Base-by-base conservation (phyloP, 2,113 vertebrate species). In the Catharus bicknelli region DNA sequence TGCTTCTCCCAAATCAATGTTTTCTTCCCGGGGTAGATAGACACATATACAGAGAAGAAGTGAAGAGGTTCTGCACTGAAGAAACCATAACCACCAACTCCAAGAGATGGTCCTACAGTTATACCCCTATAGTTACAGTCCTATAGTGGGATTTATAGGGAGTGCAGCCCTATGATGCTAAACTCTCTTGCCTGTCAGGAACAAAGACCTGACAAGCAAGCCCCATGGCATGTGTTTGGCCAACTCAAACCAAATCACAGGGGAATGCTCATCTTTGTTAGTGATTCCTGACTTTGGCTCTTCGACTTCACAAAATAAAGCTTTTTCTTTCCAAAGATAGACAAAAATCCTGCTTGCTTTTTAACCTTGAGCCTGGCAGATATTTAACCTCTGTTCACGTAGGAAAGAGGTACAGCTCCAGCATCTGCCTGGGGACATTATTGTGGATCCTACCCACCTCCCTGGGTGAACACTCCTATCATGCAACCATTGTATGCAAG, bases 211-310 rank as follows among this genome's bases (percentile, higher is more conserved):
- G 36, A 51, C 7, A 82, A 91, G 43, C 16, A 72, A 85, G 11
- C 1, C 12, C 15, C 13, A 7, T 7, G 27, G 27, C 55, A 32
- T 42, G 15, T 43, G 9, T 72, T 85, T 63, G 54, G 40, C 20
- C 68, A 73, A 0, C 13, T 66, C 2, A 1, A 59, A 30, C 0
- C 13, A 67, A 45, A 57, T 34, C 1, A 0, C 30, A 53, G n/a
- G 26, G 16, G 82, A 74, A 11, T 36, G 23, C 43, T 18, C 32
- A 21, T 47, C 36, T 75, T 72, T 64, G 25, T 27, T 48, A 61
- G 22, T 1, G 1, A n/a, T 55, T 67, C 25, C 19, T 53, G 36
- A 63, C 25, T 62, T 82, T 62, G 64, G 40, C 30, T 75, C 15
- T 68, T 72, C 42, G 42, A 61, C 84, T 82, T 87, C 45, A 57